These are phyloP conservation scores for Onychomys torridus DNA, from an alignment of 2,797 vertebrate genomes.

Conservation along the genomic window DNA sequence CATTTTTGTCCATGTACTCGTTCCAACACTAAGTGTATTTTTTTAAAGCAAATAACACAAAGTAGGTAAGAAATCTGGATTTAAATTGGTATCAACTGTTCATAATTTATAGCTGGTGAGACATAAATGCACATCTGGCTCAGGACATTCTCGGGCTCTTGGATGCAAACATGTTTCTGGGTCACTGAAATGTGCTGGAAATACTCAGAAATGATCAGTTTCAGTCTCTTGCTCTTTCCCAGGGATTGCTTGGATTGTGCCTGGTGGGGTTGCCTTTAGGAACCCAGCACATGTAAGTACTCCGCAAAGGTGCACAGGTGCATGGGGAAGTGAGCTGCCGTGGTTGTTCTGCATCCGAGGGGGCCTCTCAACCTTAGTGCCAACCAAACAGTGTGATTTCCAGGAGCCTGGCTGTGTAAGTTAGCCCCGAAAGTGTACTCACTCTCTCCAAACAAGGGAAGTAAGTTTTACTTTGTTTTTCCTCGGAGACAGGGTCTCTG, in stretches of 20 bases:
- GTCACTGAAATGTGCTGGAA: not conserved
- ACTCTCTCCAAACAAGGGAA: not conserved
- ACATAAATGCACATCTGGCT: not conserved
- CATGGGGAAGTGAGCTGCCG: not conserved
- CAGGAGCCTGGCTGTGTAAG: not conserved
- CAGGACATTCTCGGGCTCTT: not conserved
- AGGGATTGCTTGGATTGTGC: constrained; percentile 26
- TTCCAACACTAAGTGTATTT: constrained; percentile 13
- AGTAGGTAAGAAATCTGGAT: not conserved
- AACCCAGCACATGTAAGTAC: not conserved
- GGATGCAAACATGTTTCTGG: not conserved
- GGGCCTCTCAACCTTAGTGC: not conserved
- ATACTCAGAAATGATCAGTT: not conserved
- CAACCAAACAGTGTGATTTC: not conserved
- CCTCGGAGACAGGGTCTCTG: not conserved
- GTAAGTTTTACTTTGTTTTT: not conserved
- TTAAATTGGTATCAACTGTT: not conserved
- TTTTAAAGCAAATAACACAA: constrained; percentile 13
- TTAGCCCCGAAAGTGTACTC: not conserved
- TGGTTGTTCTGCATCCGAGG: not conserved
- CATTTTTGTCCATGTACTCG: not conserved
- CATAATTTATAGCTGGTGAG: not conserved
- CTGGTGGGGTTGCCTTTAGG: not conserved
- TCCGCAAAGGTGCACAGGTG: not conserved
- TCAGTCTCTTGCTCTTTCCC: constrained; percentile 48